These are phyloP conservation scores for Amiota mariae DNA, from an alignment of 2,888 invertebrate genomes.

Conservation along the genomic window DNA sequence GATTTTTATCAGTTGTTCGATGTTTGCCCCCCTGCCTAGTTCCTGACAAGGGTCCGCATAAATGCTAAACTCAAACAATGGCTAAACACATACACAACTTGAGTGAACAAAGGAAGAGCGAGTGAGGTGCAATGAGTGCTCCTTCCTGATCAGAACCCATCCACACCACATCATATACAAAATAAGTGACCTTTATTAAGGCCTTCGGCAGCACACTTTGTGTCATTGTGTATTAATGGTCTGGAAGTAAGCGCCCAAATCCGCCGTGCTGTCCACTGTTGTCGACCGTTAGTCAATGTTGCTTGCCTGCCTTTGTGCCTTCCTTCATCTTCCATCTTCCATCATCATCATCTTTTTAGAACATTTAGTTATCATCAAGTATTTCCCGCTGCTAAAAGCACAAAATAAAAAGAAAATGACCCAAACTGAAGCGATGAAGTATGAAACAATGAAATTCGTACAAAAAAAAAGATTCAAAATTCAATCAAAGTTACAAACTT, in stretches of 20 bases:
- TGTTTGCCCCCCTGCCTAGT: background rate
- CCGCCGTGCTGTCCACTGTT: background rate
- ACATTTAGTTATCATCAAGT: constrained; percentile 5
- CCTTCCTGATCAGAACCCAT: background rate
- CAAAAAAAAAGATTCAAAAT: constrained; percentile 19
- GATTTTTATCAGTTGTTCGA: constrained; percentile 8
- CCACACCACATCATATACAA: background rate
- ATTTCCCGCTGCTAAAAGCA: constrained; percentile 1
- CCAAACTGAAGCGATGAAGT: background rate
- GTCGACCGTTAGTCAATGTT: background rate
- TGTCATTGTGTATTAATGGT: constrained; percentile 24
- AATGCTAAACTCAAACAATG: background rate
- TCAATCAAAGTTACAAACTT: constrained; percentile 26
- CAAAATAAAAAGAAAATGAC: background rate
- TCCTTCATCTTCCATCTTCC: background rate
- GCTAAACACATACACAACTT: background rate
- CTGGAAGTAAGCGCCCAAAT: background rate
- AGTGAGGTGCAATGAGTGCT: background rate
- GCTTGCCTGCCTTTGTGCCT: background rate
- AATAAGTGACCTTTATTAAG: background rate
- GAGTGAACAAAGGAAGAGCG: background rate
- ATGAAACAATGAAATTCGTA: background rate
- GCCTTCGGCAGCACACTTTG: background rate
- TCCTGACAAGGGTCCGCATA: background rate
- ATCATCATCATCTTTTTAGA: background rate